phyloP scores from a whole-genome alignment of 2,888 invertebrate species.

The Cephus rjabovi region DNA sequence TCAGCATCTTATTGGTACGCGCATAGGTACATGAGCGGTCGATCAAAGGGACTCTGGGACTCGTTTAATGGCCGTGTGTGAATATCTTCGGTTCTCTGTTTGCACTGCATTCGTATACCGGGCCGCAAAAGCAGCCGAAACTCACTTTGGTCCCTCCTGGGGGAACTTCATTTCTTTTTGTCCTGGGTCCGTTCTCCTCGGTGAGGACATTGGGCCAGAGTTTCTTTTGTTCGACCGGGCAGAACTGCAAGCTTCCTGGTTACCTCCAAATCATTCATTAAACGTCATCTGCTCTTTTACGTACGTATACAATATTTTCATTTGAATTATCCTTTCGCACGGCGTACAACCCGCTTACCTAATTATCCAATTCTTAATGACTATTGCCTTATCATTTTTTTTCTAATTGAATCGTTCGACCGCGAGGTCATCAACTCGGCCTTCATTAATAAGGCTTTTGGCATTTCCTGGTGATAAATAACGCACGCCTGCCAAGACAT shows the following conservation, averaged over 20 bases:
- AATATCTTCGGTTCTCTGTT: slow-evolving; percentile 31
- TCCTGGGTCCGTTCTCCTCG: not conserved
- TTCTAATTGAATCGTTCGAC: not conserved
- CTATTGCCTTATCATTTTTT: not conserved
- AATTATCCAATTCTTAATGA: not conserved
- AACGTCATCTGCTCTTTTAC: not conserved
- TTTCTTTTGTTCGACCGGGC: not conserved
- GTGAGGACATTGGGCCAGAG: not conserved
- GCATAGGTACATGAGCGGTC: slow-evolving; percentile 54
- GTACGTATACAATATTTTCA: not conserved
- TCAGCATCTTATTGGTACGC: slow-evolving; percentile 61
- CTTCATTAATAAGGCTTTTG: slow-evolving; percentile 60
- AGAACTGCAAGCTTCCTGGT: not conserved
- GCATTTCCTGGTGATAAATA: slow-evolving; percentile 64
- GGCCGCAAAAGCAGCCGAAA: not conserved
- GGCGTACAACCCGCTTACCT: not conserved
- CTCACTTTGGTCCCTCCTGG: not conserved
- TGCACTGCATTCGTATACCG: slow-evolving; percentile 2
- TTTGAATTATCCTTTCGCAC: not conserved
- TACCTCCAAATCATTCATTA: not conserved
- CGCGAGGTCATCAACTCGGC: slow-evolving; percentile 34
- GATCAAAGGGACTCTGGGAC: slow-evolving; percentile 54
- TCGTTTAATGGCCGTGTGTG: slow-evolving; percentile 51
- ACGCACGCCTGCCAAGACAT: slow-evolving; percentile 44
- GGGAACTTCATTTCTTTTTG: not conserved